These are phyloP conservation scores for Turdus rufiventris DNA, from an alignment of 2,113 vertebrate genomes.

Conservation along the genomic window DNA sequence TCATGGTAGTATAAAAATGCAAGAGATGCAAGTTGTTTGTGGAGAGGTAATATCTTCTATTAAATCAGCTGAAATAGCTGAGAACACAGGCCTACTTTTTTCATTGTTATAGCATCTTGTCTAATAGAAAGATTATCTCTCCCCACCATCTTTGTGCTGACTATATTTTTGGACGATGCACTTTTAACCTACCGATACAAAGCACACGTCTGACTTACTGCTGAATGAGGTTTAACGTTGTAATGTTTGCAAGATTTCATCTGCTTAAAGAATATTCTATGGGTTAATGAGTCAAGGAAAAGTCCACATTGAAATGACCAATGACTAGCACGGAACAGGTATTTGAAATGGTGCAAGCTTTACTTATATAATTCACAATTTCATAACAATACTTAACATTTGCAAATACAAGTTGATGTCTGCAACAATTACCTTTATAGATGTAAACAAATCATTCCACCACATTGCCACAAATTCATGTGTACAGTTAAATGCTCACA, in stretches of 20 bases:
- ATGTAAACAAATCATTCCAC: conserved; percentile 49
- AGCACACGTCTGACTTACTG: neutral
- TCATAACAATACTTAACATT: conserved; percentile 60
- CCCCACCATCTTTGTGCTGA: neutral
- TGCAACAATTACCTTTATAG: conserved; percentile 53
- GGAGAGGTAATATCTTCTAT: neutral
- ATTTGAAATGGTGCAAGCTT: conserved; percentile 62
- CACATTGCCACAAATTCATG: conserved; percentile 25
- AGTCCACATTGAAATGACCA: conserved; percentile 45
- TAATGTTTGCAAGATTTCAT: neutral
- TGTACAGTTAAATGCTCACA: conserved; percentile 52
- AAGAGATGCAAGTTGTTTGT: neutral
- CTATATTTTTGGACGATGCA: neutral
- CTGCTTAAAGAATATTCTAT: neutral
- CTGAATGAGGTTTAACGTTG: neutral
- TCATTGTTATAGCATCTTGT: neutral
- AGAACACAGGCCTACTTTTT: neutral
- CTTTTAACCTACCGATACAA: neutral
- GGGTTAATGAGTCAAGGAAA: conserved; percentile 14
- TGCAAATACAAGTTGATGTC: conserved; percentile 46
- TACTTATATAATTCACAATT: conserved; percentile 39
- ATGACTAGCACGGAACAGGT: conserved; percentile 33
- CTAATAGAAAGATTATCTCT: neutral
- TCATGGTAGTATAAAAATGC: neutral
- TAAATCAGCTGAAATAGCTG: neutral